Evolutionary conservation across 1,140 invertebrate genomes (phyloP), one percentile per base, ranked within the genome.

Genomic region (Drosophila pseudoobscura): DNA sequence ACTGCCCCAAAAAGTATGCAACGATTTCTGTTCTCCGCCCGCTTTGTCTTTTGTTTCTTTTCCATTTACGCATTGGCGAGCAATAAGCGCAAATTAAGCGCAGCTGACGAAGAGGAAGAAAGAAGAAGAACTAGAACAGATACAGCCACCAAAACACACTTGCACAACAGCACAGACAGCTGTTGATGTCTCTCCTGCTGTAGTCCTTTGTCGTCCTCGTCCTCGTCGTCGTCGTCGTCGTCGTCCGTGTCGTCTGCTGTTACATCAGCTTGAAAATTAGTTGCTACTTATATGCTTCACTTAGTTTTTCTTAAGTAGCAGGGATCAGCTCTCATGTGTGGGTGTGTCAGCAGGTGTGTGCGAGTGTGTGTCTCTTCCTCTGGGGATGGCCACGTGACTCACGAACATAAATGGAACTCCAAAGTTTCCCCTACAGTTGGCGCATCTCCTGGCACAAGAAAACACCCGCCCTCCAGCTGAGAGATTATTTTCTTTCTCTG

Each of bases 291-390:
- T 87, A 78, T 87, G 82, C 82, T 87, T 87, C 82, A 87, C 82
- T 87, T 87, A 87, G 83, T 87, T 87, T 80, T 87, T 87, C 82
- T 87, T 87, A 87, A 87, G 82, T 78, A 87, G 82, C 82, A 78
- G 60, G 82, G 82, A 87, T 87, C 82, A 87, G 80, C 78, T 77
- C 68, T 61, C 64, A 62, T 63, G 44, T 45, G 55, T 64, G 29
- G 45, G 59, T 71, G 20, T 64, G 55, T 35, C 47, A 71, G 58
- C 51, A 52, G 64, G 60, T 80, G 63, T 68, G 54, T 69, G 47
- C 47, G 52, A 31, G 13, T 31, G 24, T 49, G 31, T 45, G 6
- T 29, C 1, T 20, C 20, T 1, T 35, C 6, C 9, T n/a, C 66
- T 41, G 49, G 58, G 50, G 41, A 63, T 75, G 50, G 11, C n/a